Evolutionary conservation across 1,140 invertebrate genomes (phyloP), one percentile per base, ranked within the genome.

Genomic region (Apis mellifera): DNA sequence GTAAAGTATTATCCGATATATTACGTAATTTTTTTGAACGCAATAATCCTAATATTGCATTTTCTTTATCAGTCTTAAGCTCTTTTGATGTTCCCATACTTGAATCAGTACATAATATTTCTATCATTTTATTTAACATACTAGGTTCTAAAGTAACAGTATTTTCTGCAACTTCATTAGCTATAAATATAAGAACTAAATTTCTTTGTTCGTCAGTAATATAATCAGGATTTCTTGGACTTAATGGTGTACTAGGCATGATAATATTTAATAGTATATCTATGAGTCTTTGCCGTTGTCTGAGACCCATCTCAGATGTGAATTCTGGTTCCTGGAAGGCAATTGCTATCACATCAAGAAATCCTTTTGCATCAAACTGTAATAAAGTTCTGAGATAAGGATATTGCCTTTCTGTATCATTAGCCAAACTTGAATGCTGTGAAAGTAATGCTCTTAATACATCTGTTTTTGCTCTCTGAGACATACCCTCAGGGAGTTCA

Each of bases 321-420:
- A 97, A 97, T 92, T 97, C 97, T n/a, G 95, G 94, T 90, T 98
- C 97, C 90, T 97, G 97, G 95, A 98, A 98, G 62, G 97, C 97
- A 90, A 98, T 95, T 21, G 97, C 96, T 48, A 98, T 95, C 7
- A 98, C 98, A 93, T 99, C 98, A 5, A 99, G 94, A 89, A 98
- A 98, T 90, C 98, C 98, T 73, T 97, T 95, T 0, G 97, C 97
- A 90, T 99, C 97, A 91, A 98, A 99, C 86, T 68, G 86, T 7
- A 99, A 94, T 42, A 99, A 94, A 12, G 97, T 96, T 84, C 97
- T 93, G 48, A 98, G 92, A 93, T 97, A 97, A 0, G 97, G 97
- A 94, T 98, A 98, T 19, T 95, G 95, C 23, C 95, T 93, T 93
- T 98, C 97, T 83, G 95, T 94, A 26, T 96, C 95, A 62, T 93